phyloP scores from a whole-genome alignment of 2,888 invertebrate genomes.

The Autographa pulchrina region DNA sequence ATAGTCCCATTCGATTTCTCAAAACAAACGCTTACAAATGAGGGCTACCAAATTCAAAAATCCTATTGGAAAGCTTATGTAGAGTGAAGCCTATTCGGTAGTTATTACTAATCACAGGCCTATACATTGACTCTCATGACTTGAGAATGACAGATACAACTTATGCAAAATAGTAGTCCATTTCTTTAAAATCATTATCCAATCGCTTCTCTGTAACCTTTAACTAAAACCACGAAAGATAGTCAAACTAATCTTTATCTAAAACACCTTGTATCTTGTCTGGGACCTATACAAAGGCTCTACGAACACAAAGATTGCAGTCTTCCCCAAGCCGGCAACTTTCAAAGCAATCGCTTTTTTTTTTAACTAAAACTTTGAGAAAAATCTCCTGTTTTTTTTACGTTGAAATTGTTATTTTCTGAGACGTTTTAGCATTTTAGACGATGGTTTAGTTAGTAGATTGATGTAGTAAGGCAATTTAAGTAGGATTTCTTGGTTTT shows the following conservation, averaged over 20 bases:
- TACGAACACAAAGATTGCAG: conserved; percentile 28
- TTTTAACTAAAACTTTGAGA: conserved; percentile 22
- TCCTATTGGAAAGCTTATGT: too few relatives aligned
- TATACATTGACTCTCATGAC: too few relatives aligned
- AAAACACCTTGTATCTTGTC: neutral
- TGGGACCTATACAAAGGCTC: conserved; percentile 14
- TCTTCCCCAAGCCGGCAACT: conserved; percentile 25
- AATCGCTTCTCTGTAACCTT: neutral
- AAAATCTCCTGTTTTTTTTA: conserved; percentile 23
- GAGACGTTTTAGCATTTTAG: conserved; percentile 24
- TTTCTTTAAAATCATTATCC: neutral
- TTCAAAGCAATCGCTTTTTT: conserved; percentile 24
- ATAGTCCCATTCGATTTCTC: too few relatives aligned
- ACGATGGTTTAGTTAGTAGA: neutral
- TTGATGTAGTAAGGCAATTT: neutral
- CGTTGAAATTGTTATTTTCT: conserved; percentile 37
- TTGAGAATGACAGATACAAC: too few relatives aligned
- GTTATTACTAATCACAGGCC: too few relatives aligned
- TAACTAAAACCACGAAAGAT: neutral
- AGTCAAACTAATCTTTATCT: neutral
- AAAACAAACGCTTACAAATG: too few relatives aligned
- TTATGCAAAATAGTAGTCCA: too few relatives aligned
- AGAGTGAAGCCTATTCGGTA: too few relatives aligned
- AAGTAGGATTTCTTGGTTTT: neutral
- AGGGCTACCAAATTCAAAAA: too few relatives aligned